A percentile compares a stretch with the other conserved stretches of the same genome.
These are phyloP conservation scores for Procambarus virginalis DNA, from an alignment of 1,140 invertebrate species.

Conservation along the genomic window DNA sequence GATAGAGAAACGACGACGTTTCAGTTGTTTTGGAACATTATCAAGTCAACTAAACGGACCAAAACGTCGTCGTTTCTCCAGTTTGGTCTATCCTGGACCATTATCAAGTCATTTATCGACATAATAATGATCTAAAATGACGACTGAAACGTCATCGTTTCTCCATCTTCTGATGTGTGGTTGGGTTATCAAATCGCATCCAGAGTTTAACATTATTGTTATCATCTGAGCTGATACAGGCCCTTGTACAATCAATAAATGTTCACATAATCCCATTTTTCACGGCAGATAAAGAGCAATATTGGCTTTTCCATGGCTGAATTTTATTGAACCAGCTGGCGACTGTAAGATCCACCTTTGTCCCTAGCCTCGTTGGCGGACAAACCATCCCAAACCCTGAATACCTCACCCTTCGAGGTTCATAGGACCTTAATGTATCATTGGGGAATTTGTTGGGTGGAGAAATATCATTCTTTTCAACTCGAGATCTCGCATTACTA, in stretches of 20 bases:
- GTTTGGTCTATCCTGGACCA: no score
- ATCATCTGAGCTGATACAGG: conserved; percentile 33
- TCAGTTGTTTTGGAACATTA: no score
- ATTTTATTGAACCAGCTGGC: conserved; percentile 10
- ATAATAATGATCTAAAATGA: no score
- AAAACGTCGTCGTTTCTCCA: no score
- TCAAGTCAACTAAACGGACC: no score
- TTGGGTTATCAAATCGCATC: no score
- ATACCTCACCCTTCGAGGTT: conserved; percentile 23
- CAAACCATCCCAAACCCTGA: conserved; percentile 12
- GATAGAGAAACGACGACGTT: no score
- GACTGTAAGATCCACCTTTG: conserved; percentile 61
- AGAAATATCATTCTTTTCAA: not conserved
- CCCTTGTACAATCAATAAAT: conserved; percentile 37
- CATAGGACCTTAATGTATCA: not conserved
- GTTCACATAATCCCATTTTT: conserved; percentile 42
- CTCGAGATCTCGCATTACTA: not conserved
- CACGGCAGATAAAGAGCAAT: conserved; percentile 44
- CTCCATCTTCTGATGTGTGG: no score
- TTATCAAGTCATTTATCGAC: no score
- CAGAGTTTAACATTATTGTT: not conserved
- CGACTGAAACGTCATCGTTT: no score
- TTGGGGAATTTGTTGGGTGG: not conserved
- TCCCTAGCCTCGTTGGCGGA: conserved; percentile 46
- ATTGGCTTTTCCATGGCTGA: conserved; percentile 49